These are phyloP conservation scores for Pelecanoides urinatrix DNA, from an alignment of 2,113 vertebrate genomes.

Conservation along the genomic window DNA sequence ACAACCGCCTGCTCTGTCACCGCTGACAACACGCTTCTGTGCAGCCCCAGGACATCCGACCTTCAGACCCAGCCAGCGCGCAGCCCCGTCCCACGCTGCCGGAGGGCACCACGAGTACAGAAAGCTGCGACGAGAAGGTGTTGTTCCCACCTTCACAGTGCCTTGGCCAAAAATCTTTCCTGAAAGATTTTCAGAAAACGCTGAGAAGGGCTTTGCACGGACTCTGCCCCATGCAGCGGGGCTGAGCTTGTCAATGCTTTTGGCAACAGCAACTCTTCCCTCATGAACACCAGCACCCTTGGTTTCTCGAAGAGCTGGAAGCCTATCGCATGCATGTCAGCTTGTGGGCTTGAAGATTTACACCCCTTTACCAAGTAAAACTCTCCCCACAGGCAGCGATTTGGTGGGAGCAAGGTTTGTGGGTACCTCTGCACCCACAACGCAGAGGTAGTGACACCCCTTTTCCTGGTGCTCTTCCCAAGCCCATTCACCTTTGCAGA, in stretches of 20 bases:
- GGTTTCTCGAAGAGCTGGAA: neutral
- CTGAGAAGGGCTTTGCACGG: neutral
- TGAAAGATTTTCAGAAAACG: accelerated
- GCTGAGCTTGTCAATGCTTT: neutral
- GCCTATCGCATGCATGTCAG: neutral
- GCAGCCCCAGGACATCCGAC: neutral
- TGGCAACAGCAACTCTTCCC: neutral
- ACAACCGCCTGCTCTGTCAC: neutral
- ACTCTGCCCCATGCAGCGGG: neutral
- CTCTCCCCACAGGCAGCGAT: accelerated
- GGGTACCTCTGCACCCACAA: no score
- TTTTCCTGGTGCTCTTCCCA: neutral
- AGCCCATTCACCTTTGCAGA: neutral
- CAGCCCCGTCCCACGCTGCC: neutral
- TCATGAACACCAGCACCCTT: neutral
- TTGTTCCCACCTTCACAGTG: neutral
- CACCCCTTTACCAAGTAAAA: neutral
- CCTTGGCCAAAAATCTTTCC: neutral
- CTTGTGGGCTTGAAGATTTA: neutral
- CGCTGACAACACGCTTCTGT: accelerated
- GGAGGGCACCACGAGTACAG: neutral
- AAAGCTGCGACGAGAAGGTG: neutral
- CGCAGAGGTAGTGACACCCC: accelerated
- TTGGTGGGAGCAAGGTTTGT: neutral
- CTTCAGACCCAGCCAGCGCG: neutral